Percentiles rank a stretch among this genome's conserved stretches.
Conservation (phyloP, 1,140 invertebrate species). For the Spodoptera litura region DNA sequence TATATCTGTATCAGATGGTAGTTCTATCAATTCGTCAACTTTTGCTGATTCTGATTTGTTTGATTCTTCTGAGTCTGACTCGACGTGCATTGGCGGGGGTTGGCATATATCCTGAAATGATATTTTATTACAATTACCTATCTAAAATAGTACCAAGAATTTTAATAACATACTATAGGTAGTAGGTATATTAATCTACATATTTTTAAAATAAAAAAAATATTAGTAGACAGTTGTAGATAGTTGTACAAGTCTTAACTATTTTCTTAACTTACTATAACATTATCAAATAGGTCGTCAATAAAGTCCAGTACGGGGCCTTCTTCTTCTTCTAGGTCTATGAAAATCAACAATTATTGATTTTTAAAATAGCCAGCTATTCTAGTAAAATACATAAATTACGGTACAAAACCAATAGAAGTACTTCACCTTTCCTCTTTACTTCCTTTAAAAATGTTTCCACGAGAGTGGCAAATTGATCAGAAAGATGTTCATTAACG, state of each 20-base stretch:
- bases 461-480: background rate
- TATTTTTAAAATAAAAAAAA: background rate
- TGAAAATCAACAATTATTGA: constrained; percentile 40
- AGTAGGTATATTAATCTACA: background rate
- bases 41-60: background rate
- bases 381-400: background rate
- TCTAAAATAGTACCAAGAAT: background rate
- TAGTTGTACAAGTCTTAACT: too few relatives aligned
- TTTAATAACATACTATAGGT: background rate
- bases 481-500: background rate
- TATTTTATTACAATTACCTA: background rate
- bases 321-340: constrained; percentile 75
- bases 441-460: background rate
- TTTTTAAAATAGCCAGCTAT: background rate
- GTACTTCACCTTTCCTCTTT: background rate
- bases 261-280: constrained; percentile 60
- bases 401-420: background rate
- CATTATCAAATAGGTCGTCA: constrained; percentile 69
- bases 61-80: background rate
- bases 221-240: too few relatives aligned
- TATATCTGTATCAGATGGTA: too few relatives aligned
- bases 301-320: constrained; percentile 74
- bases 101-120: constrained; percentile 31
- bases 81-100: background rate
- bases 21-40: background rate